phyloP scores from a whole-genome alignment of 2,888 invertebrate genomes.

The Parnassius mnemosyne region DNA sequence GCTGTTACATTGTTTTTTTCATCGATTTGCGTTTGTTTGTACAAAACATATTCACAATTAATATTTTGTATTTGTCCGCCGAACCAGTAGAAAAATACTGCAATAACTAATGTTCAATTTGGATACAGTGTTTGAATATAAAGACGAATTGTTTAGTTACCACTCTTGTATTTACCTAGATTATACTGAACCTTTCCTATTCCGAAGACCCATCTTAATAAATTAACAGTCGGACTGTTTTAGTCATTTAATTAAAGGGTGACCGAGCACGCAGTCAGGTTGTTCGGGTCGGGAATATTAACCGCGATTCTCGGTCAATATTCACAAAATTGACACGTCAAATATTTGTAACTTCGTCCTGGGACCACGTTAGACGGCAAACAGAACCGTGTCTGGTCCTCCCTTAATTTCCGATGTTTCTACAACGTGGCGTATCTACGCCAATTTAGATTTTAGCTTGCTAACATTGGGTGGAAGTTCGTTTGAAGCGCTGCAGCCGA shows the following conservation, averaged over 20 bases:
- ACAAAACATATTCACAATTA: slow-evolving; percentile 25
- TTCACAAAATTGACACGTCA: slow-evolving; percentile 81
- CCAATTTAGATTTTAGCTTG: slow-evolving; percentile 48
- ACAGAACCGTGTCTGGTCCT: slow-evolving; percentile 79
- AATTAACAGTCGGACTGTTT: slow-evolving; percentile 74
- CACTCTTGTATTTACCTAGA: slow-evolving; percentile 9
- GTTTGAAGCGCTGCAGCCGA: slow-evolving; percentile 46
- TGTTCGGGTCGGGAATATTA: slow-evolving; percentile 75
- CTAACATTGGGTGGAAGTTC: slow-evolving; percentile 51
- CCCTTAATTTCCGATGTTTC: slow-evolving; percentile 80
- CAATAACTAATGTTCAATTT: too few relatives aligned
- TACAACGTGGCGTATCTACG: slow-evolving; percentile 43
- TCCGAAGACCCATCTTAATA: slow-evolving; percentile 51
- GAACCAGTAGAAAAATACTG: neutral
- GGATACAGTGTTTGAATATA: too few relatives aligned
- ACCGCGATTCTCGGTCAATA: slow-evolving; percentile 81
- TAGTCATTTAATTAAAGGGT: slow-evolving; percentile 76
- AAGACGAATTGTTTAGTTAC: neutral
- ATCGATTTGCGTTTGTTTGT: slow-evolving; percentile 56
- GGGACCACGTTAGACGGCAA: slow-evolving; percentile 79
- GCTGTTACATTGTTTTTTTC: slow-evolving; percentile 68
- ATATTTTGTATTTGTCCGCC: slow-evolving; percentile 15
- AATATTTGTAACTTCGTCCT: slow-evolving; percentile 81
- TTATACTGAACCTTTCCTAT: slow-evolving; percentile 35
- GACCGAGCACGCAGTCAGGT: slow-evolving; percentile 60